phyloP scores from a whole-genome alignment of 2,888 invertebrate genomes.

The Operophtera brumata region DNA sequence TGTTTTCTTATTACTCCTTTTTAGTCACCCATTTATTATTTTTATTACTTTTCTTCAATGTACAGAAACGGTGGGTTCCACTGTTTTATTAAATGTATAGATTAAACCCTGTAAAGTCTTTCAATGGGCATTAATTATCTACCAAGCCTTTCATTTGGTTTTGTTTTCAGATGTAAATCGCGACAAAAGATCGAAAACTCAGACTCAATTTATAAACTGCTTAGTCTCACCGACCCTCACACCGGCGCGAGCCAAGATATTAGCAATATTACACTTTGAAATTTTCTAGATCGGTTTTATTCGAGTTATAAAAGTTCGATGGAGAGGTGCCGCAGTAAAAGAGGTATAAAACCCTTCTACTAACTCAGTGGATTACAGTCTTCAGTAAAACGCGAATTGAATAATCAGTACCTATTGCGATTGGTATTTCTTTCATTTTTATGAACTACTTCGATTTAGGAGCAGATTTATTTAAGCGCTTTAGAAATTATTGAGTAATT shows the following conservation, averaged over 20 bases:
- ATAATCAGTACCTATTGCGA: conserved; percentile 16
- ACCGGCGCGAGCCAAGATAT: conserved; percentile 10
- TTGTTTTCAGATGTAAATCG: conserved; percentile 21
- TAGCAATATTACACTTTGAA: conserved; percentile 27
- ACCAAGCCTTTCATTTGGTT: conserved; percentile 12
- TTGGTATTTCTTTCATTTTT: conserved; percentile 8
- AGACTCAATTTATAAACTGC: conserved; percentile 16
- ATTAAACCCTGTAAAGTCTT: conserved; percentile 40
- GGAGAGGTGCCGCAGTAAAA: conserved; percentile 32
- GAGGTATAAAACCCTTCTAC: conserved; percentile 28
- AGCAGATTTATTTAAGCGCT: conserved; percentile 17
- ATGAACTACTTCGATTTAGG: conserved; percentile 5
- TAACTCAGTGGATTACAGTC: conserved; percentile 21
- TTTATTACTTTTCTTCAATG: too few relatives aligned
- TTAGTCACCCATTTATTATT: conserved; percentile 49
- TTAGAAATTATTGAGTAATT: conserved; percentile 9
- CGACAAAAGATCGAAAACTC: conserved; percentile 10
- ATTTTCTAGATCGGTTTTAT: conserved; percentile 27
- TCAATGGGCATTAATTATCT: conserved; percentile 34
- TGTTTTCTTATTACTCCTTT: too few relatives aligned
- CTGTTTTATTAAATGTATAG: too few relatives aligned
- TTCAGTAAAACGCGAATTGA: conserved; percentile 18
- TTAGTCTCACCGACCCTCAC: conserved; percentile 8
- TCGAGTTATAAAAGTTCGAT: conserved; percentile 32
- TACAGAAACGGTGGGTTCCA: too few relatives aligned